phyloP scores from a whole-genome alignment of 2,888 invertebrate genomes.

The Tenthredo distinguenda region DNA sequence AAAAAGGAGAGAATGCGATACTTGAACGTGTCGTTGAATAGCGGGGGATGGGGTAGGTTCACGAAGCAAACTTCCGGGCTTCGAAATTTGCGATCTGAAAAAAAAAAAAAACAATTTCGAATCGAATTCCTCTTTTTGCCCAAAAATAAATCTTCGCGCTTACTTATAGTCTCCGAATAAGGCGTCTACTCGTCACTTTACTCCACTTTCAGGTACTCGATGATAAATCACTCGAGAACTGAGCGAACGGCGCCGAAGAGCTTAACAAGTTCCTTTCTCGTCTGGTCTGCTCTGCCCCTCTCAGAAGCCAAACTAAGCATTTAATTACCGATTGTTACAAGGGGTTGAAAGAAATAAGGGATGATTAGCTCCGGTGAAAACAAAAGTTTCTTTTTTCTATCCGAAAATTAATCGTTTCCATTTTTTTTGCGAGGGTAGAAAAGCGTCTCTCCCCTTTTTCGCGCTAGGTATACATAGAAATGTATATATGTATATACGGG shows the following conservation, averaged over 20 bases:
- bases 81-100: neutral
- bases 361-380: neutral
- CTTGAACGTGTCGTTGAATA: neutral
- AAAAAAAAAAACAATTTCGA: too few species aligned
- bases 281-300: neutral
- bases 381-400: too few species aligned
- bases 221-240: conserved; percentile 30
- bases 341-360: neutral
- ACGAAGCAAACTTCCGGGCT: neutral
- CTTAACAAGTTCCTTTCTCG: conserved; percentile 35
- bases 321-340: conserved; percentile 19
- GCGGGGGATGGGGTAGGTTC: neutral
- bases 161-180: too few species aligned
- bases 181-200: too few species aligned
- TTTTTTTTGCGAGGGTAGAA: neutral
- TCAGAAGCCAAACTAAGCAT: neutral
- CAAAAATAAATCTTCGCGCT: too few species aligned
- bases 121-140: neutral
- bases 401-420: neutral
- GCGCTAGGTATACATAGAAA: neutral
- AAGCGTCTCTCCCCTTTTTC: neutral
- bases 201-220: neutral
- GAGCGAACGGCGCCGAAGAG: neutral
- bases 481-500: neutral
- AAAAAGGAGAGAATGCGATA: neutral